Conservation (phyloP, 2,113 vertebrate genomes). For the Archocentrus centrarchus region DNA sequence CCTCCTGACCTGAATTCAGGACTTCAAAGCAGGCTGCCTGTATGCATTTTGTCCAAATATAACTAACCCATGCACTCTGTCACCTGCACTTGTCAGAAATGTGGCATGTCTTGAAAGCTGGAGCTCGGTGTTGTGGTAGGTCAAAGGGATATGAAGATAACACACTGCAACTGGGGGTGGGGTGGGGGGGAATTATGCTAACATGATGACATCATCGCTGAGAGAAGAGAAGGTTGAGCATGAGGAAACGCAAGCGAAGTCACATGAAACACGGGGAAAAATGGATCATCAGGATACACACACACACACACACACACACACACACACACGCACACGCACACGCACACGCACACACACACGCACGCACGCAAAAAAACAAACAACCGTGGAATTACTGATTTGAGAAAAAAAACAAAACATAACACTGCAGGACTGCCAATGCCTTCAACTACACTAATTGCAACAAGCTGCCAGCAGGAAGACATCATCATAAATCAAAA, state of each 20-base stretch:
- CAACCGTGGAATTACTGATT: slow-evolving; percentile 44
- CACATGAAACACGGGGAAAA: slow-evolving; percentile 50
- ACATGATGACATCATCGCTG: slow-evolving; percentile 69
- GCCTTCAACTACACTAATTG: slow-evolving; percentile 73
- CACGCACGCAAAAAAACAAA: slow-evolving; percentile 22
- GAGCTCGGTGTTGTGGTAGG: slow-evolving; percentile 53
- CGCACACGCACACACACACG: no score
- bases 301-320: neutral
- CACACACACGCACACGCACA: neutral
- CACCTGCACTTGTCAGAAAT: slow-evolving; percentile 63
- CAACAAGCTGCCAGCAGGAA: slow-evolving; percentile 78
- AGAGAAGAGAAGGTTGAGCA: slow-evolving; percentile 38
- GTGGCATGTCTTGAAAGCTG: slow-evolving; percentile 59
- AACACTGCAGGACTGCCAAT: slow-evolving; percentile 30
- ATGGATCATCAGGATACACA: slow-evolving; percentile 38
- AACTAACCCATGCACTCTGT: slow-evolving; percentile 62
- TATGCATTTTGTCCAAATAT: slow-evolving; percentile 68
- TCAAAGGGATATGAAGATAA: slow-evolving; percentile 46
- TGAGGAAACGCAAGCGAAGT: slow-evolving; percentile 42
- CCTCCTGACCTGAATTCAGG: slow-evolving; percentile 67
- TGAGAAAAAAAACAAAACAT: slow-evolving; percentile 27
- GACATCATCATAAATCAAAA: slow-evolving; percentile 78
- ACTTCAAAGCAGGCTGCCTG: slow-evolving; percentile 68
- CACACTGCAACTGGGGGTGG: neutral
- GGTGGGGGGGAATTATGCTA: slow-evolving; percentile 44